phyloP scores from a whole-genome alignment of 2,113 vertebrate species.

The Vireo altiloquus region DNA sequence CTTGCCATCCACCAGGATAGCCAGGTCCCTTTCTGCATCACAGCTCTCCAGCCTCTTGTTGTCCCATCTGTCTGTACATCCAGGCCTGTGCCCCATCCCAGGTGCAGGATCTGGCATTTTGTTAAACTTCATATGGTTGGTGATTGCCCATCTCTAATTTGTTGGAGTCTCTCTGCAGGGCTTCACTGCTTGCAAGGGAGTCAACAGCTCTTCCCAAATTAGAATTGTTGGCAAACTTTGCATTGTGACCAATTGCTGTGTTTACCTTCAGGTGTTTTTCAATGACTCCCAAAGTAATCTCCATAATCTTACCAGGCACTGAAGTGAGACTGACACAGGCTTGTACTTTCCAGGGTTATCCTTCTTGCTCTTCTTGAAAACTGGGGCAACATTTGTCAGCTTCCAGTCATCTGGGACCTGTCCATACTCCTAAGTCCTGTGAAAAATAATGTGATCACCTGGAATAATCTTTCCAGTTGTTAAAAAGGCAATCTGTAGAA shows the following conservation, averaged over 20 bases:
- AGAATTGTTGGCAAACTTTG: neutral
- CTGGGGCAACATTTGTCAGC: neutral
- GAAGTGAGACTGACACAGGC: neutral
- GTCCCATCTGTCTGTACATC: neutral
- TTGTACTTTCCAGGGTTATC: neutral
- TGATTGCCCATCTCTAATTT: neutral
- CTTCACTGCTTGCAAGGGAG: neutral
- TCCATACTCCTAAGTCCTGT: neutral
- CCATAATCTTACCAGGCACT: neutral
- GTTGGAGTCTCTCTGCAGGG: neutral
- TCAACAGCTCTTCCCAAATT: neutral
- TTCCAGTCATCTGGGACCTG: neutral
- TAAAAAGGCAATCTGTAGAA: neutral
- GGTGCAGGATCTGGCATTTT: too few species aligned
- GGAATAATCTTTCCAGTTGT: neutral
- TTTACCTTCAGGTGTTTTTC: neutral
- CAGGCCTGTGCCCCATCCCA: neutral
- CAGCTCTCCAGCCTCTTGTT: neutral
- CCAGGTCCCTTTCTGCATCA: rapidly evolving
- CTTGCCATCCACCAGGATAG: rapidly evolving
- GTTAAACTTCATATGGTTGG: neutral
- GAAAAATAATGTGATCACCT: neutral
- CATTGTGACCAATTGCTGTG: neutral
- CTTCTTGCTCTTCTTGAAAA: neutral
- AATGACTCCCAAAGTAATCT: neutral